Evolutionary conservation across 2,113 vertebrate genomes (phyloP), one percentile per base, ranked within the genome.

Genomic region (Bos javanicus): DNA sequence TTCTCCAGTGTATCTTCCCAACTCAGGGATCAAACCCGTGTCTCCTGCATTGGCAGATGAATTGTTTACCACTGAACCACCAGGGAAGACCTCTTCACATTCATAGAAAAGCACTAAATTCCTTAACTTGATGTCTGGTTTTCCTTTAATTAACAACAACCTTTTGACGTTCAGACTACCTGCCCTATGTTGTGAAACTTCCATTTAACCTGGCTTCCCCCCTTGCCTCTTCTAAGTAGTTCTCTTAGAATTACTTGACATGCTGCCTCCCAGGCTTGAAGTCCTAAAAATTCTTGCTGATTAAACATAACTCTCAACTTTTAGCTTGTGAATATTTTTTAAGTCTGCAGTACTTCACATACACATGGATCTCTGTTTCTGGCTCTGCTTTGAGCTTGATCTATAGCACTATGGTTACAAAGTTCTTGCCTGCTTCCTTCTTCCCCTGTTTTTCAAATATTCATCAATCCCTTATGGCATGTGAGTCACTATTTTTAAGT

Each of bases 361-460:
- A 28, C n/a, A 56, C 23, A 3, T 10, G 25, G 12, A 52, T 30
- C 52, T 25, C 23, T 60, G 56, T n/a, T 74, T 28, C 46, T 30
- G 36, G 3, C 17, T 83, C 54, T 76, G 25, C 50, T 50, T 87
- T 21, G 33, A 95, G 28, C 30, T 46, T 83, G 48, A 87, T 12
- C 26, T 82, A 46, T 10, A 76, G 19, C 12, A 43, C 7, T 80
- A 23, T 36, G n/a, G 8, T 81, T 46, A 71, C 10, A 48, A 52
- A n/a, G 25, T n/a, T 25, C 2, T 21, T 85, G 4, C 81, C 52
- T 5, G 67, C 30, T 46, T 48, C 43, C 14, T 60, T 97, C 7
- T 88, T 91, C 12, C 50, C 14, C 59, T 85, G 17, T 23, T 81
- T 97, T 96, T 82, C 78, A 94, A 95, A 87, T 64, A 83, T 26